phyloP scores from a whole-genome alignment of 2,113 vertebrate genomes.

The Orcinus orca region DNA sequence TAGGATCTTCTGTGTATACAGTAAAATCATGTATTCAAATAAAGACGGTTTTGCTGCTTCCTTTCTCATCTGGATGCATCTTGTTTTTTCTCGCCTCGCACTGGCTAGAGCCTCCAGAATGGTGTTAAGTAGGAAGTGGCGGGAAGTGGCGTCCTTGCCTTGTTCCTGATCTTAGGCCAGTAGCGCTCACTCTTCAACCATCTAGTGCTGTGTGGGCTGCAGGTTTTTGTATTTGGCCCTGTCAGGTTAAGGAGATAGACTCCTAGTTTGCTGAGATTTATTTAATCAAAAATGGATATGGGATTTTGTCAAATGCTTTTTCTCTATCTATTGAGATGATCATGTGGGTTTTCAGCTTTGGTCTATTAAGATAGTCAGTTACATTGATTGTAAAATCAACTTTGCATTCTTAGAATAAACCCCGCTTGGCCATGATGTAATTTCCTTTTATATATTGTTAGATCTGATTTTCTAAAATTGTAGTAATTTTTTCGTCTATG shows the following conservation, averaged over 20 bases:
- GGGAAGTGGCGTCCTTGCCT: neutral
- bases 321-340: neutral
- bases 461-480: neutral
- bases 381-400: neutral
- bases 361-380: neutral
- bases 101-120: too few species aligned
- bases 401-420: neutral
- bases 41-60: neutral
- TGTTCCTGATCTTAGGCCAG: neutral
- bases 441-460: too few species aligned
- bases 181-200: accelerated
- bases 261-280: too few species aligned
- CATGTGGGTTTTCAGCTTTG: neutral
- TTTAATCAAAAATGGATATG: too few species aligned
- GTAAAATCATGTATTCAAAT: too few species aligned
- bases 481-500: neutral
- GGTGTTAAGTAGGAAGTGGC: too few species aligned
- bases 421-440: too few species aligned
- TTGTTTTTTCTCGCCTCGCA: neutral
- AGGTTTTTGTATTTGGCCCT: neutral
- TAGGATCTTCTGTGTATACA: too few species aligned
- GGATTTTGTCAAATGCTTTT: too few species aligned
- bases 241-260: neutral
- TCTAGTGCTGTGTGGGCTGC: too few species aligned
- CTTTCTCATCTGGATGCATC: neutral